These are phyloP conservation scores for Trichogramma pretiosum DNA, from an alignment of 1,140 invertebrate genomes.

Conservation along the genomic window DNA sequence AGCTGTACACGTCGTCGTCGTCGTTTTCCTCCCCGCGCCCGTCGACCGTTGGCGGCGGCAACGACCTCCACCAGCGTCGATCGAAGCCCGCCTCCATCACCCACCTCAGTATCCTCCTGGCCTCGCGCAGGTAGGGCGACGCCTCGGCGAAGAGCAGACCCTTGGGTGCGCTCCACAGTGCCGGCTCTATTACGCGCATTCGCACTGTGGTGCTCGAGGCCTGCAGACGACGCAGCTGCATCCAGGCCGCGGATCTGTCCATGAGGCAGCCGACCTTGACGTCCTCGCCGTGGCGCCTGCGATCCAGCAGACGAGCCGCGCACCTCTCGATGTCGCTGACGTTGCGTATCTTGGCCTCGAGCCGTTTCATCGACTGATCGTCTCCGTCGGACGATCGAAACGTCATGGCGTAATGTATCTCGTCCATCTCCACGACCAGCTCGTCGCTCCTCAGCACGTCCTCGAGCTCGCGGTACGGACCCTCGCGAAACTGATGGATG, in stretches of 20 bases:
- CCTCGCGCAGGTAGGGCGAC: not conserved
- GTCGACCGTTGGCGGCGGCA: too few species aligned
- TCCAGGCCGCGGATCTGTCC: not conserved
- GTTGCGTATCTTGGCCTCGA: not conserved
- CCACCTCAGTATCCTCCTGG: not conserved
- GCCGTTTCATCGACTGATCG: not conserved
- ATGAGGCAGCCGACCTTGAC: not conserved
- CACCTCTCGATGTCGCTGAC: not conserved
- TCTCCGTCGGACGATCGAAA: not conserved
- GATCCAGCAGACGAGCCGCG: not conserved
- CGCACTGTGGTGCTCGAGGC: not conserved
- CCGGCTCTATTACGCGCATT: not conserved
- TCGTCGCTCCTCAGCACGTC: not conserved
- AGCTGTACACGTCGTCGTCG: too few species aligned
- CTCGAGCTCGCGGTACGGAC: not conserved
- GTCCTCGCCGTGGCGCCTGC: too few species aligned
- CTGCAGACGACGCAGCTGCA: too few species aligned
- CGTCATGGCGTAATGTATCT: not conserved
- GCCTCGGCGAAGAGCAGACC: constrained; percentile 1
- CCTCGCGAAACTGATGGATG: not conserved
- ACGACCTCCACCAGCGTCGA: too few species aligned
- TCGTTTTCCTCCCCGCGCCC: too few species aligned
- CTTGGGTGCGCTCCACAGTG: constrained; percentile 6
- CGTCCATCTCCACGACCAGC: not conserved
- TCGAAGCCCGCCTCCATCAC: too few species aligned